Evolutionary conservation across 2,888 invertebrate genomes (phyloP).

Genomic region (Drosophila subquinaria): DNA sequence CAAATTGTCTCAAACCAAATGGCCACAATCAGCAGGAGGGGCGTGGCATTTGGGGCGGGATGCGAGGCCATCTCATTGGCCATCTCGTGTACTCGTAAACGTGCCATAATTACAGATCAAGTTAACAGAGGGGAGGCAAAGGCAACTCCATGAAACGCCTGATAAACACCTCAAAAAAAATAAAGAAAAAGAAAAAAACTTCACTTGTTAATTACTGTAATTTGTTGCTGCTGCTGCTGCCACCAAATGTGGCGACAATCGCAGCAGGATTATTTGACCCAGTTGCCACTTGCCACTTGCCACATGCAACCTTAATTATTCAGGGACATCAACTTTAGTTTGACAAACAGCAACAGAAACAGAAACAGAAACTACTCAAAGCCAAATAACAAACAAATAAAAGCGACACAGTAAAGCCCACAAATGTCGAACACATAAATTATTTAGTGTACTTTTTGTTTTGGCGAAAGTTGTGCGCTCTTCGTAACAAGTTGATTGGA

Average conservation of each 20-base stretch:
- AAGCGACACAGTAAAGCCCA: constrained; percentile 24
- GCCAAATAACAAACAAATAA: constrained; percentile 35
- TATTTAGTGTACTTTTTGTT: constrained; percentile 30
- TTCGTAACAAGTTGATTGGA: constrained; percentile 13
- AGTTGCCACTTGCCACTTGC: constrained; percentile 49
- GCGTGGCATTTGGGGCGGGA: constrained; percentile 44
- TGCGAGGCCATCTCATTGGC: constrained; percentile 47
- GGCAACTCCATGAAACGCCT: constrained; percentile 9
- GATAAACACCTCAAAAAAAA: constrained; percentile 64
- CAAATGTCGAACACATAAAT: constrained; percentile 50
- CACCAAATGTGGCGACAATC: constrained; percentile 62
- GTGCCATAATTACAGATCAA: constrained; percentile 51
- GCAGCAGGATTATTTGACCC: constrained; percentile 67
- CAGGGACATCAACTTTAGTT: constrained; percentile 62
- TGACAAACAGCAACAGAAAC: constrained; percentile 31
- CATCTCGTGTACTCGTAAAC: constrained; percentile 27
- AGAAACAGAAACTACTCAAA: constrained; percentile 10
- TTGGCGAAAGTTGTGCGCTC: constrained; percentile 46
- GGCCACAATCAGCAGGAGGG: constrained; percentile 46
- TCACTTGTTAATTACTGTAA: constrained; percentile 66
- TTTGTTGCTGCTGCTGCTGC: constrained; percentile 35
- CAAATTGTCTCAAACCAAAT: constrained; percentile 57
- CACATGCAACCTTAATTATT: constrained; percentile 72
- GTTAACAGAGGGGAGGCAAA: constrained; percentile 1
- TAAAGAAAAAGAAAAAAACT: constrained; percentile 15